These are phyloP conservation scores for Rhamnusium bicolor DNA, from an alignment of 2,888 invertebrate species.

Conservation along the genomic window DNA sequence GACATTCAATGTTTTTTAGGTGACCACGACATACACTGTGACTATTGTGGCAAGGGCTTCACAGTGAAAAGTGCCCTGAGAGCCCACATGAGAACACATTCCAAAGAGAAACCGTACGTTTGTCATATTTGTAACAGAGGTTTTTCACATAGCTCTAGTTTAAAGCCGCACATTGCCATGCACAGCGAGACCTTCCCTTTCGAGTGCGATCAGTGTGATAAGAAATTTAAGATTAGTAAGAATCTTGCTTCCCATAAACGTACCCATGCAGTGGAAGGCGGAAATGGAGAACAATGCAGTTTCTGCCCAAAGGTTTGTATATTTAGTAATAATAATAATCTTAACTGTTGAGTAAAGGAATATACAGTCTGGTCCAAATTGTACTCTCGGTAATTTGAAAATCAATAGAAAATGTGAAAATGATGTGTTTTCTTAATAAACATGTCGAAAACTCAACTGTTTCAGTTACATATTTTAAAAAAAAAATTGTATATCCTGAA, in stretches of 20 bases:
- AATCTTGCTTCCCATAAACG: background rate
- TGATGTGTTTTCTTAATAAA: too few relatives aligned
- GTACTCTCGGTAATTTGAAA: too few relatives aligned
- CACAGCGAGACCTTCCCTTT: background rate
- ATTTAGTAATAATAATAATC: background rate
- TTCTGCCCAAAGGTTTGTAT: background rate
- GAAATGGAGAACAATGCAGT: background rate
- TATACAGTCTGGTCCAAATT: too few relatives aligned
- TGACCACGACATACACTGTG: background rate
- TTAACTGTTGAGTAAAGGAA: too few relatives aligned
- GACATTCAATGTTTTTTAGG: too few relatives aligned
- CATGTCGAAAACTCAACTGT: too few relatives aligned
- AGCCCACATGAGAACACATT: conserved; percentile 4
- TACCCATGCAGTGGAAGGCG: background rate
- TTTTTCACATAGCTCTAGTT: background rate
- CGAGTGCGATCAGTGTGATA: background rate
- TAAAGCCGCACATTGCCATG: background rate
- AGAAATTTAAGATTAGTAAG: conserved; percentile 1
- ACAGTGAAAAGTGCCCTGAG: background rate
- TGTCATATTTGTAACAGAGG: background rate
- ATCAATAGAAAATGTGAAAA: too few relatives aligned
- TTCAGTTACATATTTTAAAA: too few relatives aligned
- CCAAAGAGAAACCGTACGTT: conserved; percentile 7
- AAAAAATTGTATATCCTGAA: too few relatives aligned
- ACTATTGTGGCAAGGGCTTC: background rate